A percentile compares a stretch with the other conserved stretches of the same genome.
Conservation (phyloP, 2,888 invertebrate genomes). For the Drosophila emarginata region DNA sequence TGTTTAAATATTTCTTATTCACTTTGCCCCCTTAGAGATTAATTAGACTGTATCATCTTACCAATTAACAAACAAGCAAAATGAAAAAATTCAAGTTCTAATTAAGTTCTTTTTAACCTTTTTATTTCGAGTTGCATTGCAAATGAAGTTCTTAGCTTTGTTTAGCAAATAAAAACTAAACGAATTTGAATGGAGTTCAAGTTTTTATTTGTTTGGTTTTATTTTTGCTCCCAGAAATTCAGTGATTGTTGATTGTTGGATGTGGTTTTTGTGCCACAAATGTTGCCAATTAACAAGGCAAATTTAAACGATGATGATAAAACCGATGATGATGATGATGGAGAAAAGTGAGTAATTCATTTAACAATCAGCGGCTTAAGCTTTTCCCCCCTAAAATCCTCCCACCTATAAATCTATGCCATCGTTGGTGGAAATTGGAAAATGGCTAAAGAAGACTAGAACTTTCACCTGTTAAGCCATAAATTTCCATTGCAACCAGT, state of each 20-base stretch:
- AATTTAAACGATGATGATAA: conserved; percentile 13
- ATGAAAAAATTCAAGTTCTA: conserved; percentile 32
- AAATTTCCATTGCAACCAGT: conserved; percentile 61
- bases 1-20: background rate
- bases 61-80: conserved; percentile 1
- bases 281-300: conserved; percentile 51
- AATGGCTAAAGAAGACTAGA: conserved; percentile 26
- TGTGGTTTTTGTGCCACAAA: conserved; percentile 42
- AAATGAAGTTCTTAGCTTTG: conserved; percentile 40
- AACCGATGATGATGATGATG: background rate
- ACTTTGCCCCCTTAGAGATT: conserved; percentile 8
- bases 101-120: conserved; percentile 43
- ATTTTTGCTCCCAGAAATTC: conserved; percentile 18
- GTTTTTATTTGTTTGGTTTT: conserved; percentile 19
- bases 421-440: conserved; percentile 17
- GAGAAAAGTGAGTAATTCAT: conserved; percentile 31
- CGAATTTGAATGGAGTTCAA: background rate
- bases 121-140: conserved; percentile 35
- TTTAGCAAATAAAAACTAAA: conserved; percentile 26
- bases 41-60: conserved; percentile 3
- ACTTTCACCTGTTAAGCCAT: conserved; percentile 69
- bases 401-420: conserved; percentile 46
- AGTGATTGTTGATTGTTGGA: conserved; percentile 45
- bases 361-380: conserved; percentile 42
- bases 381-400: background rate